These are phyloP conservation scores for Champsocephalus esox DNA, from an alignment of 2,797 vertebrate genomes.

Conservation along the genomic window DNA sequence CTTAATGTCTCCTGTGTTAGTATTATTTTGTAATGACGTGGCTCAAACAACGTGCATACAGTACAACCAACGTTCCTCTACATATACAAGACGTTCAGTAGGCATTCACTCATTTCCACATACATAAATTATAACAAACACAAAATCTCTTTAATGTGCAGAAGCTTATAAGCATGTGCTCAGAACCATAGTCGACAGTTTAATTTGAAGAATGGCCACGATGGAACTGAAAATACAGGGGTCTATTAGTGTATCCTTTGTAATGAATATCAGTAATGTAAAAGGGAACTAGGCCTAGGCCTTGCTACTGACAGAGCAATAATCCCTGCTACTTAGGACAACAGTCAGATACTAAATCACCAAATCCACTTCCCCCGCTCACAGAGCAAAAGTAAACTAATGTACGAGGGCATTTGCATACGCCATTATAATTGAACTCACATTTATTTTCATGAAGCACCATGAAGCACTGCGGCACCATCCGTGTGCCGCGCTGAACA, in stretches of 20 bases:
- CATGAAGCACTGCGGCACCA: slow-evolving; percentile 50
- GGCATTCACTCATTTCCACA: neutral
- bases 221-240: slow-evolving; percentile 46
- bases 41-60: neutral
- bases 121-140: slow-evolving; percentile 5
- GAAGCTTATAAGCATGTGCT: slow-evolving; percentile 16
- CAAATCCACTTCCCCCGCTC: slow-evolving; percentile 70
- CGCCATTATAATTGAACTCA: slow-evolving; percentile 70
- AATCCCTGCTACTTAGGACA: slow-evolving; percentile 81
- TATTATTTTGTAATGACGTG: neutral
- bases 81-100: neutral
- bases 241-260: slow-evolving; percentile 72
- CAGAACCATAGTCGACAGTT: slow-evolving; percentile 45
- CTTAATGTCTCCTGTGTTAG: no score
- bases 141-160: neutral
- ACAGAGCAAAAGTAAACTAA: slow-evolving; percentile 74
- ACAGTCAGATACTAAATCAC: slow-evolving; percentile 80
- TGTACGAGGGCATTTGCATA: slow-evolving; percentile 68
- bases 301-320: slow-evolving; percentile 75
- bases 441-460: slow-evolving; percentile 73
- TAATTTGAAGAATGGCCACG: slow-evolving; percentile 56
- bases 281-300: slow-evolving; percentile 67
- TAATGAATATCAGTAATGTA: slow-evolving; percentile 75
- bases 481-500: slow-evolving; percentile 36
- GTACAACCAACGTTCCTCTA: neutral